phyloP scores from a whole-genome alignment of 2,113 vertebrate genomes.

The Cryptotis parvus region DNA sequence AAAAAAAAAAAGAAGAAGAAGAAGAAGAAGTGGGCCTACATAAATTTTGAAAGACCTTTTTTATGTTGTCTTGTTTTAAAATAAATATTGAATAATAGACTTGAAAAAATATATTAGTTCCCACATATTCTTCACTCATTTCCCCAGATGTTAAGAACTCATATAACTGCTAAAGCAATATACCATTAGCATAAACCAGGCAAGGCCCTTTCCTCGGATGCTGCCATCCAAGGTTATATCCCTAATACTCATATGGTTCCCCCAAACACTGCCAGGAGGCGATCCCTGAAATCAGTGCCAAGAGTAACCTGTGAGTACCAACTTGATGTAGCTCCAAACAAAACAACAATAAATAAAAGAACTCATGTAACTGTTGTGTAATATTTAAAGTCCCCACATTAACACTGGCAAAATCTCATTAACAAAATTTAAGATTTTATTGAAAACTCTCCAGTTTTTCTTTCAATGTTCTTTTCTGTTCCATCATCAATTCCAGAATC shows the following conservation, averaged over 20 bases:
- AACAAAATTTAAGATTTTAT: neutral
- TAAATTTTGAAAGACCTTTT: neutral
- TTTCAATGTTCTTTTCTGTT: neutral
- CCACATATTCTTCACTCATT: neutral
- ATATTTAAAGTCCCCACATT: slow-evolving; percentile 16
- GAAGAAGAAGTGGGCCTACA: too few relatives aligned
- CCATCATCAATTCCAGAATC: neutral
- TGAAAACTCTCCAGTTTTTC: neutral
- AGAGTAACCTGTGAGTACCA: too few relatives aligned
- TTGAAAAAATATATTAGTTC: neutral
- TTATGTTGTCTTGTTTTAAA: neutral
- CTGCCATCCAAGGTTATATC: too few relatives aligned
- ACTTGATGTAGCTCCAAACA: too few relatives aligned
- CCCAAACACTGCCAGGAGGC: too few relatives aligned
- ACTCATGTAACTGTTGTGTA: neutral
- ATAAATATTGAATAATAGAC: neutral
- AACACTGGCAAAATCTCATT: neutral
- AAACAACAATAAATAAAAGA: neutral
- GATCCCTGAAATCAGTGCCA: too few relatives aligned
- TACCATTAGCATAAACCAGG: too few relatives aligned
- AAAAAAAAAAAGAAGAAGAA: too few relatives aligned
- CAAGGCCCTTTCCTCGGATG: too few relatives aligned
- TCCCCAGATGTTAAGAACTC: neutral
- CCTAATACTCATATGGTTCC: too few relatives aligned
- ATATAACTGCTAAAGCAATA: too few relatives aligned